Evolutionary conservation across 2,888 invertebrate species (phyloP).

Genomic region (Tinea semifulvella): DNA sequence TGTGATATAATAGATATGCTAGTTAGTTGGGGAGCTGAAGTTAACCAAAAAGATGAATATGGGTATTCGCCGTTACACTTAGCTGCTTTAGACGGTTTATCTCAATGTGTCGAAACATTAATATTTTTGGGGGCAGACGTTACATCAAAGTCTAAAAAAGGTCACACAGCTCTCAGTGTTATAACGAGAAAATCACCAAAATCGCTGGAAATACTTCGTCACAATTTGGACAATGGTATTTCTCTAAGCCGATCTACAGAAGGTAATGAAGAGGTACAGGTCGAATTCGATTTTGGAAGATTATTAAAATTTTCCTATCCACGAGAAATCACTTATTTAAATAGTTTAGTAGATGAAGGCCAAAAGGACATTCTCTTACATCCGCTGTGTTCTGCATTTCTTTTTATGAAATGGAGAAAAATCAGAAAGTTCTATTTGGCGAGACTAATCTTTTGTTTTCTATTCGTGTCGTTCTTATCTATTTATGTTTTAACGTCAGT

Average conservation of each 20-base stretch:
- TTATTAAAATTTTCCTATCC: constrained; percentile 84
- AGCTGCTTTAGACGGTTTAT: constrained; percentile 84
- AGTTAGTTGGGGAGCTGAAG: constrained; percentile 81
- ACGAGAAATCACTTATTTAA: constrained; percentile 85
- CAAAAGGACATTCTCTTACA: constrained; percentile 88
- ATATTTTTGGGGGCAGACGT: constrained; percentile 87
- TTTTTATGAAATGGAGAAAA: constrained; percentile 90
- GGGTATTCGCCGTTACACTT: constrained; percentile 87
- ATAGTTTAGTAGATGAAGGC: constrained; percentile 87
- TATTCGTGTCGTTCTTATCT: constrained; percentile 82
- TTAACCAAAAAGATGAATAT: constrained; percentile 84
- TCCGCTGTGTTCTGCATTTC: constrained; percentile 86
- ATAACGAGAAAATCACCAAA: constrained; percentile 87
- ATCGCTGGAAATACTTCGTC: constrained; percentile 80
- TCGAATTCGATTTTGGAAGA: constrained; percentile 83
- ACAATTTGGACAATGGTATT: constrained; percentile 82
- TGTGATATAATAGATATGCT: constrained; percentile 82
- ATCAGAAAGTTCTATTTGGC: constrained; percentile 89
- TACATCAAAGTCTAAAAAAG: constrained; percentile 85
- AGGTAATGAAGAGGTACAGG: constrained; percentile 81
- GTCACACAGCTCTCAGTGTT: constrained; percentile 84
- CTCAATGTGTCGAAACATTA: constrained; percentile 83
- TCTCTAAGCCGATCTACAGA: constrained; percentile 77
- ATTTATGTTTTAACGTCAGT: constrained; percentile 82
- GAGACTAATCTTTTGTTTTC: constrained; percentile 79